These are phyloP conservation scores for Troides oblongomaculatus DNA, from an alignment of 2,888 invertebrate genomes.

Conservation along the genomic window DNA sequence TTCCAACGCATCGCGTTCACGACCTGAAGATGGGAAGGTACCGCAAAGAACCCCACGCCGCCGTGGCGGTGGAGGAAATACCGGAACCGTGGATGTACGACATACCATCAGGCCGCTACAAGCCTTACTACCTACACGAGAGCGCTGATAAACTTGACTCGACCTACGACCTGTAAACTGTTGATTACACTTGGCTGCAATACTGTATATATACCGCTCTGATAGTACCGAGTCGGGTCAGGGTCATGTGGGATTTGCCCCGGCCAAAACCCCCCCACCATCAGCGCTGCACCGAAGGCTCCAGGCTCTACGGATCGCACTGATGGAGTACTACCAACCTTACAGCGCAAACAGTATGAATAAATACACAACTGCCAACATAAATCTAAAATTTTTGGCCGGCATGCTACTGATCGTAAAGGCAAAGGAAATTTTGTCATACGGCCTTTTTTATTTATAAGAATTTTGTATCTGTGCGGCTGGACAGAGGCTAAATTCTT, in stretches of 20 bases:
- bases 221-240: constrained; percentile 3
- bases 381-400: too few relatives aligned
- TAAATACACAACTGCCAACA: too few relatives aligned
- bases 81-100: constrained; percentile 47
- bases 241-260: too few relatives aligned
- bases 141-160: constrained; percentile 46
- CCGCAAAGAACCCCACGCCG: not conserved
- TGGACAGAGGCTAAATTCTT: constrained; percentile 44
- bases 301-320: too few relatives aligned
- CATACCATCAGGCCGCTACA: constrained; percentile 43
- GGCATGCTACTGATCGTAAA: not conserved
- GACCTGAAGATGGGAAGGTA: constrained; percentile 3
- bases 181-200: constrained; percentile 36
- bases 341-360: too few relatives aligned
- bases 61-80: constrained; percentile 40
- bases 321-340: too few relatives aligned
- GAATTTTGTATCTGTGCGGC: constrained; percentile 47
- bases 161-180: constrained; percentile 39
- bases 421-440: constrained; percentile 16
- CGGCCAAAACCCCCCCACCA: too few relatives aligned
- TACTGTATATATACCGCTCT: constrained; percentile 34
- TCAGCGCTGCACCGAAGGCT: too few relatives aligned
- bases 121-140: constrained; percentile 48
- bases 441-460: constrained; percentile 3
- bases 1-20: constrained; percentile 32